Evolutionary conservation across 37 sponge, comb jelly and placozoan species (phyloP), one percentile per base, ranked within the genome.

Genomic region (Oopsacas minuta): DNA sequence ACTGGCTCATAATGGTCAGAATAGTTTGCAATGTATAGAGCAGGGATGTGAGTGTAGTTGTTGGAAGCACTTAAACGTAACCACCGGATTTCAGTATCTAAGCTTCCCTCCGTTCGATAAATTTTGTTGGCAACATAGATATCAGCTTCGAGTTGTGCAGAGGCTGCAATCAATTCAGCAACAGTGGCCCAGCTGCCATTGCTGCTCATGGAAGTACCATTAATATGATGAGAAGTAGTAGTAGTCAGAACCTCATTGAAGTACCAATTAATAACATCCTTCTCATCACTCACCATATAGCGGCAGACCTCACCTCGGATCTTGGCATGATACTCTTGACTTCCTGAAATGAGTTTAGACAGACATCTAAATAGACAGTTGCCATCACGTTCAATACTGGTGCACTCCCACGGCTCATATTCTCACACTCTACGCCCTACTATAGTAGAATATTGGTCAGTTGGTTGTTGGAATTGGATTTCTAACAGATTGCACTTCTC

Each of bases 401-500:
- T 15, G 15, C 49, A 42, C 75, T n/a, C 28, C 75, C 7, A 61
- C 22, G 75, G 75, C 75, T 61, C 75, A 61, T 32, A 61, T 25
- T n/a, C 30, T 61, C 75, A 3, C 75, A 61, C 22, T 34, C 7
- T n/a, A 5, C 28, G 75, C 75, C 75, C 75, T 34, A n/a, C 75
- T 61, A 61, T 10, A n/a, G 28, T 61, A 61, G 75, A 61, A n/a
- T 61, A 3, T n/a, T 61, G 75, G 75, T 61, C 75, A 61, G 75
- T 61, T 61, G 20, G 22, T n/a, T 61, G 75, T 61, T 61, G 75
- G 75, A 61, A 61, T 61, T 61, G 75, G 75, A 61, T 61, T 25
- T n/a, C 75, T 61, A 61, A 61, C 75, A 61, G 30, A 61, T 61
- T n/a, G 75, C 75, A 61, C 75, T 12, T 61, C 28, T 61, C 75